A percentile compares a stretch with the other conserved stretches of the same genome.
phyloP scores from a whole-genome alignment of 2,888 invertebrate genomes.

The Abrostola tripartita region DNA sequence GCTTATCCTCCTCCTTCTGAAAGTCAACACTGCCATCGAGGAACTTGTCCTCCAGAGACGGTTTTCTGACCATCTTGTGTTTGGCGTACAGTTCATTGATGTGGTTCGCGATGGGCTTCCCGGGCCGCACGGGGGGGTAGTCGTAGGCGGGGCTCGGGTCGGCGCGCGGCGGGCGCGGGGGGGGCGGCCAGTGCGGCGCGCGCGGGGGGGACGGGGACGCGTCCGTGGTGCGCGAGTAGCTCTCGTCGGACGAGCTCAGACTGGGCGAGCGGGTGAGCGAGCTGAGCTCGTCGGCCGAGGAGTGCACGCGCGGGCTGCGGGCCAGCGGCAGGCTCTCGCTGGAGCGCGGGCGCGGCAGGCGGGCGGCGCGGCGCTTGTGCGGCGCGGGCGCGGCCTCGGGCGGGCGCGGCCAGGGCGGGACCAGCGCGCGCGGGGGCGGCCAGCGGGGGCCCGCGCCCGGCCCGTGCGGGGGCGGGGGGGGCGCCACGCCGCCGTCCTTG shows the following conservation, averaged over 20 bases:
- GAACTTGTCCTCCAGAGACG: constrained; percentile 80
- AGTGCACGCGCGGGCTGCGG: constrained; percentile 90
- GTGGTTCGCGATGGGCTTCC: constrained; percentile 75
- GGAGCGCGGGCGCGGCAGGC: constrained; percentile 90
- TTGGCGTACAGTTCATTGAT: constrained; percentile 81
- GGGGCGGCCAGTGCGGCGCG: constrained; percentile 86
- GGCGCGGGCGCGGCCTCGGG: constrained; percentile 80
- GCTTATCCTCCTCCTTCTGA: constrained; percentile 84
- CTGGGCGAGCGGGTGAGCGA: constrained; percentile 94
- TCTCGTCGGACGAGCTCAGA: constrained; percentile 95
- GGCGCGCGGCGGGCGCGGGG: constrained; percentile 80
- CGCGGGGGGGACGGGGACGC: constrained; percentile 90
- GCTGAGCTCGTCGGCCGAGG: constrained; percentile 94
- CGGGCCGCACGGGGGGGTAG: constrained; percentile 88
- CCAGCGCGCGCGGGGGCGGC: constrained; percentile 86
- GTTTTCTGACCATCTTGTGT: constrained; percentile 78
- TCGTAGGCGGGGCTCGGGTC: constrained; percentile 87
- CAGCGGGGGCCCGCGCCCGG: constrained; percentile 74
- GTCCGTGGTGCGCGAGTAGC: constrained; percentile 94
- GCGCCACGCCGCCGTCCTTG: constrained; percentile 84
- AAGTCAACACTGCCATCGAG: constrained; percentile 76
- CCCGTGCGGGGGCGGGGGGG: constrained; percentile 89
- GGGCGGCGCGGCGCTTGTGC: constrained; percentile 78
- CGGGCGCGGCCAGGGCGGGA: constrained; percentile 90
- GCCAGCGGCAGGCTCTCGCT: constrained; percentile 90